These are phyloP conservation scores for Hepsetus odoe DNA, from an alignment of 2,113 vertebrate genomes.

Conservation along the genomic window DNA sequence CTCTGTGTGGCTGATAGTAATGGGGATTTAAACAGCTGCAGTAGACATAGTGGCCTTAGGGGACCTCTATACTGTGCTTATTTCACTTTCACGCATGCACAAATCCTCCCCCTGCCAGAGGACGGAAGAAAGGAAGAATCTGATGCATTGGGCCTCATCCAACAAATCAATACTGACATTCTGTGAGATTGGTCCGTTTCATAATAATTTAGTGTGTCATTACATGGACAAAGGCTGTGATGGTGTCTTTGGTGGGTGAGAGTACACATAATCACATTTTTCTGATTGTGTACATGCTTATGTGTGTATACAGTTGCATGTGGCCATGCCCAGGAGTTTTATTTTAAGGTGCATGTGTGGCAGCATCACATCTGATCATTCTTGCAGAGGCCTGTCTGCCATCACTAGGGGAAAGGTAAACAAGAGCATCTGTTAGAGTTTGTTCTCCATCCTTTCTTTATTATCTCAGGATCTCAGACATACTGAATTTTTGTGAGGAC, in stretches of 20 bases:
- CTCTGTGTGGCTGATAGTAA: constrained; percentile 59
- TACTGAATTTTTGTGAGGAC: background rate
- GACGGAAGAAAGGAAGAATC: constrained; percentile 6
- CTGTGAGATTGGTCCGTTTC: constrained; percentile 21
- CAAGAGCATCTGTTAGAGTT: constrained; percentile 9
- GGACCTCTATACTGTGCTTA: constrained; percentile 29
- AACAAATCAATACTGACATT: constrained; percentile 35
- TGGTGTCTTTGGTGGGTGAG: background rate
- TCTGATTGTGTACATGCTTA: constrained; percentile 10
- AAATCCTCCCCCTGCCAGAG: background rate
- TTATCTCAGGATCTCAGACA: background rate
- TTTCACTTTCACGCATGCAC: constrained; percentile 1
- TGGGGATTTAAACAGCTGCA: constrained; percentile 60
- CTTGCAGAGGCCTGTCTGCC: background rate
- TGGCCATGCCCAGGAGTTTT: background rate
- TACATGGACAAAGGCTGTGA: constrained; percentile 1
- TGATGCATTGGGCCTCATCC: constrained; percentile 20
- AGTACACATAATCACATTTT: background rate
- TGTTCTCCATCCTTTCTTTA: constrained; percentile 12
- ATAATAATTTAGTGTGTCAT: constrained; percentile 26
- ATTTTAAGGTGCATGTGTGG: constrained; percentile 16
- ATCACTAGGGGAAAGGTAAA: background rate
- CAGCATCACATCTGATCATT: background rate
- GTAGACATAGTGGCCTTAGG: constrained; percentile 52
- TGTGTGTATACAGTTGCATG: background rate